Evolutionary conservation across 2,888 invertebrate species (phyloP).

Genomic region (Erebia epiphron): DNA sequence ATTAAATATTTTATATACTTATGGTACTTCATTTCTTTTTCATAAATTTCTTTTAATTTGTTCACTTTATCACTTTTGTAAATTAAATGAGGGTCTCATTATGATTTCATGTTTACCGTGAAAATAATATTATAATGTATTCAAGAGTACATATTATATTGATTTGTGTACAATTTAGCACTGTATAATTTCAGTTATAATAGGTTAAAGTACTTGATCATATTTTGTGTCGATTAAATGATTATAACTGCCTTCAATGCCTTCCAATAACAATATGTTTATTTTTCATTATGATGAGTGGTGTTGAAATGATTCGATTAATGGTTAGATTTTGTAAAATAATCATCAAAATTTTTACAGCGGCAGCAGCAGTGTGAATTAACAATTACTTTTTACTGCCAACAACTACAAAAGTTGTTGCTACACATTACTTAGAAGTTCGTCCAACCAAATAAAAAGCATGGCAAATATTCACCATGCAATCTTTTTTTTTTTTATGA

Average conservation of each 20-base stretch:
- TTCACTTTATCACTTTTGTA: slow-evolving; percentile 24
- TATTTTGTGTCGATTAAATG: neutral
- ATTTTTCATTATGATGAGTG: neutral
- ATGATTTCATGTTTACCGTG: slow-evolving; percentile 15
- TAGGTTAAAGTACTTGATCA: neutral
- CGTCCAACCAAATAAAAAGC: neutral
- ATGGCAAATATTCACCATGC: too few relatives aligned
- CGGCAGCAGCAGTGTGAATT: slow-evolving; percentile 12
- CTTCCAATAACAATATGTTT: neutral
- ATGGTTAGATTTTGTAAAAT: neutral
- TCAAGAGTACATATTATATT: neutral
- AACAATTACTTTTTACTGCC: neutral
- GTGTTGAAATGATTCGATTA: neutral
- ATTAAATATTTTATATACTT: slow-evolving; percentile 22
- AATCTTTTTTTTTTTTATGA: too few relatives aligned
- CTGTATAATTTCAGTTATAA: neutral
- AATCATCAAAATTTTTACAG: neutral
- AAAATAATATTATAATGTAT: slow-evolving; percentile 11
- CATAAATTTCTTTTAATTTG: slow-evolving; percentile 24
- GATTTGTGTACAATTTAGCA: neutral
- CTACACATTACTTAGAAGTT: slow-evolving; percentile 8
- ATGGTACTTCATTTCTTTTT: neutral
- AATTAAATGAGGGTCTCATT: slow-evolving; percentile 21
- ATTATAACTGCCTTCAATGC: neutral
- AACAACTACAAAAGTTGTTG: neutral